Percentiles rank a stretch among this genome's conserved stretches.
Conservation (phyloP, 2,113 vertebrate genomes). For the Pluvialis apricaria region DNA sequence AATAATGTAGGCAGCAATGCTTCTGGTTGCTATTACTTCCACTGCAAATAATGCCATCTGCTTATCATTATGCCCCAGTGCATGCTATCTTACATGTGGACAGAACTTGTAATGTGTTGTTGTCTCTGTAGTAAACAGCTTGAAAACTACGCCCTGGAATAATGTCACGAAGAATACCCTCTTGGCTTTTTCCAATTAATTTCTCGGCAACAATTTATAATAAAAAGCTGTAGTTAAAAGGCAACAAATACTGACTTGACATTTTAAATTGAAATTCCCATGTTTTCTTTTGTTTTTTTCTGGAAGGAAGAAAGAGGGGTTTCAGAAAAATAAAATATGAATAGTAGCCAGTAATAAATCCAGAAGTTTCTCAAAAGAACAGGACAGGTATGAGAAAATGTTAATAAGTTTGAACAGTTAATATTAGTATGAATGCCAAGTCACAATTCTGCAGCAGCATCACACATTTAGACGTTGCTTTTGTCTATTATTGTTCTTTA, state of each 20-base stretch:
- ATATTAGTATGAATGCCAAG: background rate
- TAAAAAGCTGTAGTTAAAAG: conserved; percentile 23
- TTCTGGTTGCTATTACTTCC: conserved; percentile 56
- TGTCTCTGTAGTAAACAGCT: conserved; percentile 43
- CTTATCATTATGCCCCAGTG: conserved; percentile 48
- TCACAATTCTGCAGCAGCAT: background rate
- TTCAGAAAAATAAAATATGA: background rate
- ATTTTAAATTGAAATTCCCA: conserved; percentile 29
- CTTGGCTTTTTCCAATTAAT: conserved; percentile 39
- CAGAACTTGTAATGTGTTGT: conserved; percentile 7
- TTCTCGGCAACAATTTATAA: conserved; percentile 25
- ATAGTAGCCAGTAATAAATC: background rate
- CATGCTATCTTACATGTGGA: conserved; percentile 30
- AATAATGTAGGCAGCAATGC: conserved; percentile 15
- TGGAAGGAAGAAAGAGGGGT: background rate
- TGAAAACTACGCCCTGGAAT: conserved; percentile 21
- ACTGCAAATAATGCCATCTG: conserved; percentile 64
- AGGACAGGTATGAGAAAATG: background rate
- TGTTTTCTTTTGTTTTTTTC: background rate
- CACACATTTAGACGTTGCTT: background rate
- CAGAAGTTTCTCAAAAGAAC: background rate
- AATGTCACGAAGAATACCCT: conserved; percentile 21
- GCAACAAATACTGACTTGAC: conserved; percentile 32
- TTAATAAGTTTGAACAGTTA: background rate
- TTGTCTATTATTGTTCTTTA: background rate